Base-by-base conservation (phyloP, 2,797 vertebrate species). In the Limosa lapponica region DNA sequence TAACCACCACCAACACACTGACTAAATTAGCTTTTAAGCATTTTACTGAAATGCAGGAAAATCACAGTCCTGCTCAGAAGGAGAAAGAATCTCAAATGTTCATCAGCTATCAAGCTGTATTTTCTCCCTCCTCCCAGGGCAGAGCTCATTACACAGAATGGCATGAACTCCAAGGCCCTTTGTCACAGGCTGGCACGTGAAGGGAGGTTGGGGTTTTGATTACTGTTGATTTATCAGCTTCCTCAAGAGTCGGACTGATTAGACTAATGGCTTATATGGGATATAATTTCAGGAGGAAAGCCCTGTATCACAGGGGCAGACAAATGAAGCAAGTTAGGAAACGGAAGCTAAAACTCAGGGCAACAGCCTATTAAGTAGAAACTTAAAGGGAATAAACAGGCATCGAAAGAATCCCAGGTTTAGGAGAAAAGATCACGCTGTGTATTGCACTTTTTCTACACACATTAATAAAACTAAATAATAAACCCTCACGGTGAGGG, bases 21-120 rank as follows among this genome's bases (percentile, higher is more conserved):
- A 89, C 90, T 95, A 95, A 94, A 96, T 95, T 74, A 93, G 67
- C 78, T 95, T 92, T 74, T 94, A 92, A 92, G 77, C 48, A 80
- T 95, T 94, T 94, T 93, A 82, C 83, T 69, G 77, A 87, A 91
- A 71, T 54, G 77, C 44, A 81, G 65, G 65, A 78, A 89, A 73
- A 93, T 88, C 93, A 88, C 44, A 93, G 1, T 46, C 62, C 58
- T 90, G 37, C 51, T 89, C 58, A 28, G 23, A 54, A 70, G 79
- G 49, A 74, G 71, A 65, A 84, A n/a, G 85, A 61, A 59, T 59
- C 74, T 91, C 67, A 66, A 89, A 82, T 43, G 24, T 34, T 64
- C 32, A 61, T 74, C 89, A 90, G 64, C 87, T 78, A 62, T 74
- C 82, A 93, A 71, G 34, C 24, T 11, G 2, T 41, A 87, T 72